Evolutionary conservation across 1,140 invertebrate species (phyloP), one percentile per base, ranked within the genome.

Genomic region (Zaprionus vittiger): DNA sequence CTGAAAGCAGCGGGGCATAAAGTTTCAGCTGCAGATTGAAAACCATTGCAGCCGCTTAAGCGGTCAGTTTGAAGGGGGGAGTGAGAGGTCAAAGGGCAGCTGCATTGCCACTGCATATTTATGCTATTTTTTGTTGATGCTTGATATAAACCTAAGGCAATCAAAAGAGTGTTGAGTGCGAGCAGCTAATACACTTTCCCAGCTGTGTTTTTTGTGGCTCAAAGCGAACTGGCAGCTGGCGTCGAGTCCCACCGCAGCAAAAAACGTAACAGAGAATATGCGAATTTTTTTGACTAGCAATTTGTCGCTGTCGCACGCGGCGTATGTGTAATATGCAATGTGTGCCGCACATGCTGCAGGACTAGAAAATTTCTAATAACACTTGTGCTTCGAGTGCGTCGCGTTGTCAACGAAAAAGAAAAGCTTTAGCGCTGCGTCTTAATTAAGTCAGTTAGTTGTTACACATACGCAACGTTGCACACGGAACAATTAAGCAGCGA

Each of bases 391-490:
- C 15, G 70, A 52, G 15, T 65, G 66, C 15, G 14, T 20, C 59
- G 73, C 47, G 63, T 66, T 62, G 38, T n/a, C 41, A 59, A 44
- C 37, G 52, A 44, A 5, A 11, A 52, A 4, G 5, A 24, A 11
- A 38, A 54, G 7, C 52, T 63, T 1, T 66, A 56, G 56, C 24
- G 37, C 38, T 77, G 55, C 28, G 52, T 41, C 68, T 73, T 89
- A 81, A 84, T 89, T 83, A 89, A 87, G 80, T 38, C 68, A 73
- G 68, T 61, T 76, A 83, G 73, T 84, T 89, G 78, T 81, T 84
- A 69, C 84, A 76, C 81, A 89, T 84, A 84, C 84, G 84, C 78
- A 28, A 54, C 78, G 81, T 56, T 81, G 78, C 80, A 80, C 77
- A 41, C 63, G 67, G 73, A 52, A 87, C 65, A 89, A 78, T 87